These are phyloP conservation scores for Xestia xanthographa DNA, from an alignment of 2,888 invertebrate genomes.

Conservation along the genomic window DNA sequence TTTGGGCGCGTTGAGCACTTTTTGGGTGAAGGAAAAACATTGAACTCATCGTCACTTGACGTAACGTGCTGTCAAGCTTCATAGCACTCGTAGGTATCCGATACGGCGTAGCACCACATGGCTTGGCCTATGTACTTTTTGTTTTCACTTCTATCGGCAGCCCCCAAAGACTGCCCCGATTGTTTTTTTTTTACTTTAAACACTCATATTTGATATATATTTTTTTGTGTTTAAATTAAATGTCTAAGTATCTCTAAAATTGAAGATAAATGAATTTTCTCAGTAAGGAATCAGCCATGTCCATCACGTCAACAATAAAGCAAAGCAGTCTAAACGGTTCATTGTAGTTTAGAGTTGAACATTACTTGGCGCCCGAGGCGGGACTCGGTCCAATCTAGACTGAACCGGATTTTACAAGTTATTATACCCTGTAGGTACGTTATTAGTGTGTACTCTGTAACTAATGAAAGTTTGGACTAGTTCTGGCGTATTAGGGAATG, in stretches of 20 bases:
- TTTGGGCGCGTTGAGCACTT: no score
- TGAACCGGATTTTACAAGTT: conserved; percentile 61
- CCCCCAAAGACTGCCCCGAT: no score
- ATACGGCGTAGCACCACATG: no score
- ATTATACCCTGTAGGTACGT: conserved; percentile 50
- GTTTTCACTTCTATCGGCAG: no score
- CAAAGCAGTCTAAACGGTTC: conserved; percentile 51
- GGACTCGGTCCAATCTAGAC: conserved; percentile 42
- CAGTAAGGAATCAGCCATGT: conserved; percentile 30
- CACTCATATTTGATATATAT: no score
- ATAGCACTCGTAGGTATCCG: no score
- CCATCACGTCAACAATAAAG: conserved; percentile 52
- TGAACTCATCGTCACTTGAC: no score
- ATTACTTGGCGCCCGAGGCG: conserved; percentile 56
- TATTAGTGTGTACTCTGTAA: conserved; percentile 49
- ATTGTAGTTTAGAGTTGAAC: conserved; percentile 56
- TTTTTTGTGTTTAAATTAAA: no score
- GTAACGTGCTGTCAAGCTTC: no score
- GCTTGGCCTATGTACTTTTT: no score
- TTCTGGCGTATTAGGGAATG: conserved; percentile 12
- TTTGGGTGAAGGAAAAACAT: no score
- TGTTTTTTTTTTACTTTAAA: no score
- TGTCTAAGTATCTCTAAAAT: not conserved
- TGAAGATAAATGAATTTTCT: conserved; percentile 14
- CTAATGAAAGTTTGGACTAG: conserved; percentile 15